Evolutionary conservation across 2,113 vertebrate species (phyloP).

Genomic region (Pantherophis guttatus): DNA sequence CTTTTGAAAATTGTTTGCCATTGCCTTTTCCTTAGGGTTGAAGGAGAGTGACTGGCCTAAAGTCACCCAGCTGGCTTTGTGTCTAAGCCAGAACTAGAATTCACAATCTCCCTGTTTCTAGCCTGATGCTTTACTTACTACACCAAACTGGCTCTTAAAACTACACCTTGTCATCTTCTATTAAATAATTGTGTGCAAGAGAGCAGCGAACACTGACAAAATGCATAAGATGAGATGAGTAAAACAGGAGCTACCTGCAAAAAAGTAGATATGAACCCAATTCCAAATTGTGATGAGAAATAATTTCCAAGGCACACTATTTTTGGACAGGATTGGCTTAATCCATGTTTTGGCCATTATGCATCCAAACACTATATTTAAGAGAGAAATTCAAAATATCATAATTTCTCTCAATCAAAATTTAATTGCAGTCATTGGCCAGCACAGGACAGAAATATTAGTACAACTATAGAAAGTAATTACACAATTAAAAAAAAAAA

Average conservation of each 20-base stretch:
- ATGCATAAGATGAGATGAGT: not conserved
- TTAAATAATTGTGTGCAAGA: not conserved
- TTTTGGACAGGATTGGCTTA: not conserved
- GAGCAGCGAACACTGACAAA: not conserved
- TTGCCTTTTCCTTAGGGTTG: not conserved
- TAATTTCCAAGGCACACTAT: not conserved
- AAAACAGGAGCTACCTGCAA: not conserved
- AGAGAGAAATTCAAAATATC: not conserved
- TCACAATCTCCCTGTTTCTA: not conserved
- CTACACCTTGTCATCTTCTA: not conserved
- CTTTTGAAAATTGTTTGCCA: not conserved
- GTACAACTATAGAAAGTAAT: not conserved
- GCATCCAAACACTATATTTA: not conserved
- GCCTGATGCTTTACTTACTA: not conserved
- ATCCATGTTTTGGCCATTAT: not conserved
- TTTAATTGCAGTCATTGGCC: not conserved
- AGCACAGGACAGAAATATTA: not conserved
- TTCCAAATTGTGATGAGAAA: not conserved
- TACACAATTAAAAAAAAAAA: not conserved
- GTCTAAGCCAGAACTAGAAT: not conserved
- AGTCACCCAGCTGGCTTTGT: not conserved
- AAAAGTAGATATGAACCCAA: not conserved
- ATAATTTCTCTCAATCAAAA: not conserved
- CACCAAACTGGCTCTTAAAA: not conserved
- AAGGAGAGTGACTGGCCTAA: not conserved